Percentiles rank a stretch among this genome's conserved stretches.
These are phyloP conservation scores for Wiebesia pumilae DNA, from an alignment of 1,140 invertebrate species.

Conservation along the genomic window DNA sequence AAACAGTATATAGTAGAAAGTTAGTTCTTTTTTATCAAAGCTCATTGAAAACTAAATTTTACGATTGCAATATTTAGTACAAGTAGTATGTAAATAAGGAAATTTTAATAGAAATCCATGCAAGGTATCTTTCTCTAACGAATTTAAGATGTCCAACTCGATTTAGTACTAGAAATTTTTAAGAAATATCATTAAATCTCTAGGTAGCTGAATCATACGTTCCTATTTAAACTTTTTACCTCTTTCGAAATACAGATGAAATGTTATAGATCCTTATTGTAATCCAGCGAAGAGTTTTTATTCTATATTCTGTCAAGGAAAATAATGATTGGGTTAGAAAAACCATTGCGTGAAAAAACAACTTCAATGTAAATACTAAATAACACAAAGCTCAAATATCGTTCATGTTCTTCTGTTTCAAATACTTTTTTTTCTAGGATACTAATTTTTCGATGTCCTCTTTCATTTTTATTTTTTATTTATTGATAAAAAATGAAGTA, in stretches of 20 bases:
- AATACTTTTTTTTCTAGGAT: conserved; percentile 20
- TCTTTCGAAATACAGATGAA: background rate
- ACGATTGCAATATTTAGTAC: background rate
- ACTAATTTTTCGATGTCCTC: conserved; percentile 43
- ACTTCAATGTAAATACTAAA: conserved; percentile 51
- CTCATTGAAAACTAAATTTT: conserved; percentile 6
- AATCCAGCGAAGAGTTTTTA: background rate
- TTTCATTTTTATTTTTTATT: conserved; percentile 40
- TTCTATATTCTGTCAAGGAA: background rate
- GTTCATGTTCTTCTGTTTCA: conserved; percentile 26
- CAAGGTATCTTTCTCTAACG: conserved; percentile 32
- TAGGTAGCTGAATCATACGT: conserved; percentile 49
- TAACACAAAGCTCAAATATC: conserved; percentile 32
- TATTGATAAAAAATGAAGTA: conserved; percentile 29
- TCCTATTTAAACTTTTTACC: conserved; percentile 37
- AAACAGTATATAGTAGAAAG: background rate
- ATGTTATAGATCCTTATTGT: background rate
- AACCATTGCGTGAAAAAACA: conserved; percentile 40
- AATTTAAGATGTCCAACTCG: conserved; percentile 50
- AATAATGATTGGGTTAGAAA: conserved; percentile 48
- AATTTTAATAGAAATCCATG: conserved; percentile 11
- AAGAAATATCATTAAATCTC: conserved; percentile 35
- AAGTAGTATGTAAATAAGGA: conserved; percentile 7
- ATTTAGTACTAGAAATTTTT: conserved; percentile 38
- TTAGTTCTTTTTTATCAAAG: background rate